Base-by-base conservation (phyloP, 2,113 vertebrate genomes). In the Uria lomvia region DNA sequence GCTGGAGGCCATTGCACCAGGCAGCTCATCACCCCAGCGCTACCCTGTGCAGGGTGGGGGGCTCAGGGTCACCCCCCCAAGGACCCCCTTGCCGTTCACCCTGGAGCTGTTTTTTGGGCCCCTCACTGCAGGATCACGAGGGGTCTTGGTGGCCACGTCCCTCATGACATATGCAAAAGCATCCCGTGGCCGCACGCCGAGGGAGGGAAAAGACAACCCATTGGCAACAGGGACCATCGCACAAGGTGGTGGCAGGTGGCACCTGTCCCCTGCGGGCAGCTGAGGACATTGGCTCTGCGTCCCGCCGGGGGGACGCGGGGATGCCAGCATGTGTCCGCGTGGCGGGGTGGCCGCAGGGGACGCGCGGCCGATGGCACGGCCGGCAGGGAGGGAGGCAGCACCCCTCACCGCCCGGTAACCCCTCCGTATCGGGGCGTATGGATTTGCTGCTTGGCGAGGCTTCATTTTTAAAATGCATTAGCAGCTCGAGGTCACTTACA, bases 401-500 rank as follows among this genome's bases (percentile, higher is more conserved):
- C 17, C 7, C 42, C 32, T 85, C 75, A 19, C 30, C 0, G 3
- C 82, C 73, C 9, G 21, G 50, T 63, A n/a, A 53, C 59, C 24
- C 24, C 81, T 55, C 18, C 0, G 1, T n/a, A 16, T 20, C 40
- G 63, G 75, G 62, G 12, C 12, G 19, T 76, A 68, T 7, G 49
- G 92, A 68, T 95, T 82, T 82, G 88, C 91, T 63, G 79, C 86
- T 79, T 80, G 76, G 76, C 5, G 0, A 94, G 71, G 85, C 76
- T 96, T 89, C 86, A 38, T 95, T 89, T 95, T 82, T 60, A 71
- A 96, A 93, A 95, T 84, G 92, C 96, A 86, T 96, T 93, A 91
- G 94, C 88, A 67, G 91, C 87, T 93, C 38, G 79, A 95, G 97
- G 96, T 97, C 96, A 97, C 86, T 96, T 92, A 74, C 96, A 95